phyloP scores from a whole-genome alignment of 2,797 vertebrate species.

The Enoplosus armatus region DNA sequence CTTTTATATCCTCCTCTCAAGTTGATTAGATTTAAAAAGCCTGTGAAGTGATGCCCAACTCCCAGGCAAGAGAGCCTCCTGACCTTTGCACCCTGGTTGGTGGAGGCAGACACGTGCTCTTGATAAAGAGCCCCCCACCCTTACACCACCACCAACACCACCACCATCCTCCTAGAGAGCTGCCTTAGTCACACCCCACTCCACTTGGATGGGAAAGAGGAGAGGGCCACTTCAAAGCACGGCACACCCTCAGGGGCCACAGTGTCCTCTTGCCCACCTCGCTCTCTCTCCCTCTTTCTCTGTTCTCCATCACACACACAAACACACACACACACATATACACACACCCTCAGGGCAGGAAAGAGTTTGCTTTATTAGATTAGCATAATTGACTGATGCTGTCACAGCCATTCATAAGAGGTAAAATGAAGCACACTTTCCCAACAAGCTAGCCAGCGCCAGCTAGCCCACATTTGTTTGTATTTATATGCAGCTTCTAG shows the following conservation, averaged over 20 bases:
- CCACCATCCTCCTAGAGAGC: slow-evolving; percentile 79
- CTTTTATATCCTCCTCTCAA: slow-evolving; percentile 21
- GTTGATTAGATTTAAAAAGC: slow-evolving; percentile 35
- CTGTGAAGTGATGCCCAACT: slow-evolving; percentile 75
- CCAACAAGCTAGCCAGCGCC: slow-evolving; percentile 55
- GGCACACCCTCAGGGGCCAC: slow-evolving; percentile 80
- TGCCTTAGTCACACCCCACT: slow-evolving; percentile 91
- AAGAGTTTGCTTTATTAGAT: slow-evolving; percentile 87
- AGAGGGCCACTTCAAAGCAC: slow-evolving; percentile 85
- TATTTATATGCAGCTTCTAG: slow-evolving; percentile 55
- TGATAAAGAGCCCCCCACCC: slow-evolving; percentile 90
- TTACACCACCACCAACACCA: slow-evolving; percentile 71
- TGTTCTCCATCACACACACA: slow-evolving; percentile 56
- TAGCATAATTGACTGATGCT: slow-evolving; percentile 88
- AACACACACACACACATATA: slow-evolving; percentile 47
- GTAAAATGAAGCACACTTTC: slow-evolving; percentile 80
- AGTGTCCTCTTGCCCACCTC: slow-evolving; percentile 87
- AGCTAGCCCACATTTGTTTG: slow-evolving; percentile 69
- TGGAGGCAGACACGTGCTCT: slow-evolving; percentile 92
- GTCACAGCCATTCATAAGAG: slow-evolving; percentile 79
- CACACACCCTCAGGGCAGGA: slow-evolving; percentile 80
- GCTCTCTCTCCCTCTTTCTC: slow-evolving; percentile 62
- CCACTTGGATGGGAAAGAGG: slow-evolving; percentile 79
- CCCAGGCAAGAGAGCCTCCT: slow-evolving; percentile 62
- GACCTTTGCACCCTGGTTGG: slow-evolving; percentile 86